Conservation (phyloP, 2,797 vertebrate species). For the Serranus cabrilla region DNA sequence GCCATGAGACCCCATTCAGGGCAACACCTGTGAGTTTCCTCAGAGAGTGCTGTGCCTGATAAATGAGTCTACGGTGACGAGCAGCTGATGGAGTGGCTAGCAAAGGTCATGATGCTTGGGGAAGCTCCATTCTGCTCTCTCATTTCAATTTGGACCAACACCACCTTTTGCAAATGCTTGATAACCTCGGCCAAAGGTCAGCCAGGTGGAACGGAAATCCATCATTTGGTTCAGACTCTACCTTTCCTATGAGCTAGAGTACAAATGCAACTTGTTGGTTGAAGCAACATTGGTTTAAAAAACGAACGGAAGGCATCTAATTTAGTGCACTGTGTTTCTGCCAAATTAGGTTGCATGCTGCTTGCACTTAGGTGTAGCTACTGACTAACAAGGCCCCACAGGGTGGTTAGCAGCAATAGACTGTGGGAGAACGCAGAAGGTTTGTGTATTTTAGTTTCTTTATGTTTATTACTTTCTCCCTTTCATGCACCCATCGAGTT, state of each 20-base stretch:
- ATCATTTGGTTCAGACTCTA: conserved; percentile 50
- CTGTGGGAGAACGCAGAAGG: conserved; percentile 39
- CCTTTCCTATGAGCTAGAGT: conserved; percentile 38
- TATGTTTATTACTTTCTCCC: conserved; percentile 23
- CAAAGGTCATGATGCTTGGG: conserved; percentile 79
- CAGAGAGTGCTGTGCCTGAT: conserved; percentile 71
- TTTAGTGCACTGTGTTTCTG: conserved; percentile 35
- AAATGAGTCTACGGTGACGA: conserved; percentile 82
- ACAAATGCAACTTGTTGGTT: conserved; percentile 61
- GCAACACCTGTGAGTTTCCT: conserved; percentile 76
- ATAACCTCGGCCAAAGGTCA: conserved; percentile 73
- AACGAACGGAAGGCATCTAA: conserved; percentile 38
- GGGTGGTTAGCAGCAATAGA: conserved; percentile 45
- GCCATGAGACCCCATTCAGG: conserved; percentile 71
- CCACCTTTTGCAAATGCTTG: conserved; percentile 74
- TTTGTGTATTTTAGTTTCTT: conserved; percentile 35
- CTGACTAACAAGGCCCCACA: conserved; percentile 64
- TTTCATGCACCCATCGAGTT: conserved; percentile 33
- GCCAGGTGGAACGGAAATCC: conserved; percentile 58
- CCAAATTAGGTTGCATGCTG: conserved; percentile 64
- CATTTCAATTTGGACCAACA: conserved; percentile 78
- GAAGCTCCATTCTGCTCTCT: conserved; percentile 71
- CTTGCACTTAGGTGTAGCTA: conserved; percentile 59
- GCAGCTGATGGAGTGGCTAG: conserved; percentile 78
- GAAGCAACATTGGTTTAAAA: conserved; percentile 39